phyloP scores from a whole-genome alignment of 2,888 invertebrate genomes.

The Hypena proboscidalis region DNA sequence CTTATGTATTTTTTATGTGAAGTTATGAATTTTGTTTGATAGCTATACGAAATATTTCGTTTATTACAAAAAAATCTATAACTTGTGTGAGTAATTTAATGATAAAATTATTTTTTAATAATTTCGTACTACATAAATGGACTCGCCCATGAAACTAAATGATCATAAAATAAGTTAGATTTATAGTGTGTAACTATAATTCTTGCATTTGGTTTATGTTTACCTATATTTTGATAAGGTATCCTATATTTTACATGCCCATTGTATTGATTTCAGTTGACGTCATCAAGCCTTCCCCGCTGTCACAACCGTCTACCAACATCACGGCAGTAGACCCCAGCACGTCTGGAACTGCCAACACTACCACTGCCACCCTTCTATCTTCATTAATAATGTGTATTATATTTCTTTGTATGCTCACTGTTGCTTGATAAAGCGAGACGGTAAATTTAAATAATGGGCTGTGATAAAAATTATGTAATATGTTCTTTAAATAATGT shows the following conservation, averaged over 20 bases:
- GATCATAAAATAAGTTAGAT: too few relatives aligned
- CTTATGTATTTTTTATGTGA: too few relatives aligned
- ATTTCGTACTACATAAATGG: too few relatives aligned
- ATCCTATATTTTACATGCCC: neutral
- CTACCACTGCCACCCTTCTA: constrained; percentile 38
- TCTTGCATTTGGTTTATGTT: too few relatives aligned
- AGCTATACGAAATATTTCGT: too few relatives aligned
- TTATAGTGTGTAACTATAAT: too few relatives aligned
- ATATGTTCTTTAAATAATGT: constrained; percentile 28
- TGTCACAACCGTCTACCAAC: constrained; percentile 66
- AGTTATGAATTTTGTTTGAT: too few relatives aligned
- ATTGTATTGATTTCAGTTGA: constrained; percentile 66
- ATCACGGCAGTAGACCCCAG: constrained; percentile 62
- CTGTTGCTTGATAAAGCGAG: constrained; percentile 61
- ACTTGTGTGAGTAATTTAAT: too few relatives aligned
- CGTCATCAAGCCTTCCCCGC: constrained; percentile 66
- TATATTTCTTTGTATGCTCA: constrained; percentile 51
- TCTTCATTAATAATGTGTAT: constrained; percentile 45
- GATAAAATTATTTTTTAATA: too few relatives aligned
- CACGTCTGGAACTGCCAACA: constrained; percentile 52
- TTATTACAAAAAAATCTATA: too few relatives aligned
- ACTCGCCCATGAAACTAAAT: too few relatives aligned
- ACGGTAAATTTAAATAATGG: constrained; percentile 63
- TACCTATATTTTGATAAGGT: neutral
- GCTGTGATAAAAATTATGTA: constrained; percentile 73